Evolutionary conservation across 2,113 vertebrate genomes (phyloP).

Genomic region (Rallus limicola): DNA sequence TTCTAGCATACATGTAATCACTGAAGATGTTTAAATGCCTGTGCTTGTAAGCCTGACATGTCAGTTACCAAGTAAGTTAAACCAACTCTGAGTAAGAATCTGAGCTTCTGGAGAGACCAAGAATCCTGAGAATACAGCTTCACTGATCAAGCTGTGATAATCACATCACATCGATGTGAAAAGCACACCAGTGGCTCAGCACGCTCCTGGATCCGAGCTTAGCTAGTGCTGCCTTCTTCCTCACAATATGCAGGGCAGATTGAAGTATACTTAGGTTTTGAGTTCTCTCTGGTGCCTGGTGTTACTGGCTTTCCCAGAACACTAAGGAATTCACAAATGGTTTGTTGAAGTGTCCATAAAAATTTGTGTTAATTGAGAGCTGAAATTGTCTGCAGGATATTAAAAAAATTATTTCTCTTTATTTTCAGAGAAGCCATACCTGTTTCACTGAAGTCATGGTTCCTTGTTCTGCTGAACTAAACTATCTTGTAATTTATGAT

Average conservation of each 20-base stretch:
- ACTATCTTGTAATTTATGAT: not conserved
- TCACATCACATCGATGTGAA: not conserved
- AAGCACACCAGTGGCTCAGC: not conserved
- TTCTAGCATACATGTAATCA: rapidly evolving
- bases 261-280: not conserved
- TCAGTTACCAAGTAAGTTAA: not conserved
- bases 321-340: not conserved
- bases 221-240: not conserved
- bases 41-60: not conserved
- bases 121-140: not conserved
- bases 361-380: not conserved
- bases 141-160: not conserved
- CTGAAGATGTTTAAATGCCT: not conserved
- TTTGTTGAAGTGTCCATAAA: not conserved
- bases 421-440: not conserved
- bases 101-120: not conserved
- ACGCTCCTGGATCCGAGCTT: not conserved
- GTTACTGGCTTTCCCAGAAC: not conserved
- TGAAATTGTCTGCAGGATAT: not conserved
- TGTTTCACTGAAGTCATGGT: not conserved
- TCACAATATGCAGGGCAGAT: not conserved
- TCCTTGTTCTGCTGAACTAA: not conserved
- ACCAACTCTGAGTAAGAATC: not conserved
- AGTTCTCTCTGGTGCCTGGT: not conserved
- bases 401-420: not conserved